Evolutionary conservation across 2,888 invertebrate genomes (phyloP).

Genomic region (Lamproptera curius): DNA sequence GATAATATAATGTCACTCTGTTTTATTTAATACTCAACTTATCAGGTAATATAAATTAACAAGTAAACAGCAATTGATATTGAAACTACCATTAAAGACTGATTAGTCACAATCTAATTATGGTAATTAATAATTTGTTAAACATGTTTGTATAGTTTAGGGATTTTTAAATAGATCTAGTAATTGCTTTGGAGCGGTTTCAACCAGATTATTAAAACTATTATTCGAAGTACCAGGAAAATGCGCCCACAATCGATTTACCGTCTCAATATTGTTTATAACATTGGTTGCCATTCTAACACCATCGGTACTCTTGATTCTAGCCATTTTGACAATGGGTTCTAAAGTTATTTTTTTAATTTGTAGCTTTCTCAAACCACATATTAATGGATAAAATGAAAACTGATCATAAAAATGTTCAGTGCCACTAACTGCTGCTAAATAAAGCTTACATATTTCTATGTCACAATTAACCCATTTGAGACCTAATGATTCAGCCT

Average conservation of each 20-base stretch:
- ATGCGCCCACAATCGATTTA: constrained; percentile 34
- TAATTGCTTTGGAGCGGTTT: constrained; percentile 13
- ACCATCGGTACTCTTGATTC: constrained; percentile 41
- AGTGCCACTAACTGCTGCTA: constrained; percentile 44
- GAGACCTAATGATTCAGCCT: constrained; percentile 40
- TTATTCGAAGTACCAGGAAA: constrained; percentile 32
- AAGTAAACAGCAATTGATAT: no score
- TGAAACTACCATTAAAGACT: no score
- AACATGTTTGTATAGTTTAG: no score
- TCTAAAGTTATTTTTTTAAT: constrained; percentile 42
- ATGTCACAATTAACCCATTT: constrained; percentile 38
- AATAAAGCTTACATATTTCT: constrained; percentile 37
- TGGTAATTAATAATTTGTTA: no score
- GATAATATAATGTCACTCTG: no score
- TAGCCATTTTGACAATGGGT: constrained; percentile 43
- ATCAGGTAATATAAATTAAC: no score
- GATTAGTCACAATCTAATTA: no score
- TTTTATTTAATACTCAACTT: no score
- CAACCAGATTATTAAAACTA: constrained; percentile 30
- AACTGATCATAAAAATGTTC: constrained; percentile 50
- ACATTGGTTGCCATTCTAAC: constrained; percentile 36
- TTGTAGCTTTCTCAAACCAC: constrained; percentile 44
- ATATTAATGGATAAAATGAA: constrained; percentile 43
- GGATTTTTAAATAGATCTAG: constrained; percentile 18
- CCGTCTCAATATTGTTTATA: constrained; percentile 28